Evolutionary conservation across 1,140 invertebrate genomes (phyloP), one percentile per base, ranked within the genome.

Genomic region (Aphelenchoides avenae): DNA sequence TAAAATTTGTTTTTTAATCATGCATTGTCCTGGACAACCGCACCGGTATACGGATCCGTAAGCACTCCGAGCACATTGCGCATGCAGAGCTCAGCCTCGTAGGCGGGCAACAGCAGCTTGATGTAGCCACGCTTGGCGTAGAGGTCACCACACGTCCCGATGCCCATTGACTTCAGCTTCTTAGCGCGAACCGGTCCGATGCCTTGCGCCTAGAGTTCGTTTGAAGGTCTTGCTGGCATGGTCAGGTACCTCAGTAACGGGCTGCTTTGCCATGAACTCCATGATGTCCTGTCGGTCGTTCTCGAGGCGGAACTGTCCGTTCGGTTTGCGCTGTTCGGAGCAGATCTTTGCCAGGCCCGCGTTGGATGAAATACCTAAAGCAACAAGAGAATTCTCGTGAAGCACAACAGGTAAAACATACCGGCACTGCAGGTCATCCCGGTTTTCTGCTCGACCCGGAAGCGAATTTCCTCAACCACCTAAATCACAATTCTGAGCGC

Each of bases 291-390:
- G 70, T 20, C 56, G 52, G 31, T 75, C 70, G 15, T 77, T 68
- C 24, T 61, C 52, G 22, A 85, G 66, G 33, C 70, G 71, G 69
- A 78, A 85, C 70, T 86, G 85, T 7, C 83, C 84, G 77, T 86
- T 84, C n/a, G 85, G 85, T 71, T 86, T 86, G 63, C 85, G 85
- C 24, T 80, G 78, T 73, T 86, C 84, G 18, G 84, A 84, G 63
- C 83, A 84, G 2, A 86, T 80, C 73, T 86, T 86, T 1, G 85
- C 83, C n/a, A 86, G 71, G 75, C 83, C 80, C 41, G 79, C 80
- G 69, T 85, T 86, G 0, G 79, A 66, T n/a, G 83, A 82, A 66
- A 85, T 84, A 49, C 84, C 84, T 82, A 58, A n/a, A n/a, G n/a
- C n/a, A n/a, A n/a, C n/a, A n/a, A n/a, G n/a, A n/a, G n/a, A n/a